These are phyloP conservation scores for Halocynthia aurantium DNA, from an alignment of 23 tunicate genomes.

Conservation along the genomic window DNA sequence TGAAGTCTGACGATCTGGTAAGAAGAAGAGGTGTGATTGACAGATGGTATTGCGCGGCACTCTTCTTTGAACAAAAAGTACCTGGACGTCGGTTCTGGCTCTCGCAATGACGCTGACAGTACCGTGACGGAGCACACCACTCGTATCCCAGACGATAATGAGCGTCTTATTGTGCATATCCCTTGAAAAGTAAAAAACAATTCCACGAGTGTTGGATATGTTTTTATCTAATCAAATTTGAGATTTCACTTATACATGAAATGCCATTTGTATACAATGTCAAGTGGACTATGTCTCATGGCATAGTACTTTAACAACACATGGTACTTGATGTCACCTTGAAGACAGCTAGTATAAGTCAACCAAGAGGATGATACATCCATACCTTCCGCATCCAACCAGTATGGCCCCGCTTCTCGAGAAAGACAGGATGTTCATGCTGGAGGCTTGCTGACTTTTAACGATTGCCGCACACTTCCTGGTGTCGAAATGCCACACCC, in stretches of 20 bases:
- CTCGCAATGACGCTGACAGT: slow-evolving; percentile 72
- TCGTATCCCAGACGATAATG: slow-evolving; percentile 93
- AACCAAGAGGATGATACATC: background rate
- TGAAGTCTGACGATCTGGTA: slow-evolving; percentile 49
- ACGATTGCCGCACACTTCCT: slow-evolving; percentile 72
- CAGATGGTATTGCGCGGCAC: background rate
- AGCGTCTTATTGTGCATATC: slow-evolving; percentile 76
- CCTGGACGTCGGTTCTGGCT: slow-evolving; percentile 82
- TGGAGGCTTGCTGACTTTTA: slow-evolving; percentile 40
- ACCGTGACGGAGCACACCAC: slow-evolving; percentile 52
- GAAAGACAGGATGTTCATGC: slow-evolving; percentile 61
- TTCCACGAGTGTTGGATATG: too few species aligned
- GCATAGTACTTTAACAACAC: background rate
- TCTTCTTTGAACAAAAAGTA: background rate
- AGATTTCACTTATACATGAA: too few species aligned
- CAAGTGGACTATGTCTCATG: background rate
- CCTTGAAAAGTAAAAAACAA: slow-evolving; percentile 25
- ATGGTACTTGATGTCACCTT: background rate
- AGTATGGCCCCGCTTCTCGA: slow-evolving; percentile 73
- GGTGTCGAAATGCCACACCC: slow-evolving; percentile 74
- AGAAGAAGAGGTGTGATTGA: background rate
- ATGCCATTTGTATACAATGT: too few species aligned
- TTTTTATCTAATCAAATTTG: too few species aligned
- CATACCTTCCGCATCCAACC: slow-evolving; percentile 83
- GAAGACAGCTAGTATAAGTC: background rate